Conservation (phyloP, 2,113 vertebrate species). For the Sula dactylatra region DNA sequence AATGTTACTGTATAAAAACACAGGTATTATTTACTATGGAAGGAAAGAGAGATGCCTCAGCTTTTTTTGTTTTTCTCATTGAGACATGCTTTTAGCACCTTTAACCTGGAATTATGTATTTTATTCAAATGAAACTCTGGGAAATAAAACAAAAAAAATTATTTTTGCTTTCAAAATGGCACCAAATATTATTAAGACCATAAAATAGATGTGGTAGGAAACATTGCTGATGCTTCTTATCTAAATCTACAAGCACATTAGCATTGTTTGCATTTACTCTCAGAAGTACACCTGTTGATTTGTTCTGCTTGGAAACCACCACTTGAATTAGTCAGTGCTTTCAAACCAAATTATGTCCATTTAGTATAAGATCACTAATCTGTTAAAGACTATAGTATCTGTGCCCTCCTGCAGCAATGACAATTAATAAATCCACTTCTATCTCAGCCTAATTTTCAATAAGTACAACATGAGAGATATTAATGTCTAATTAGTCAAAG, state of each 20-base stretch:
- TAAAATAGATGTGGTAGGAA: background rate
- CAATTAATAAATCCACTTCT: background rate
- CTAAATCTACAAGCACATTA: background rate
- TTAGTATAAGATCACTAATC: background rate
- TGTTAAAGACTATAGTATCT: background rate
- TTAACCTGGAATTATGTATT: background rate
- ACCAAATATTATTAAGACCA: background rate
- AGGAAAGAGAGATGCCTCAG: background rate
- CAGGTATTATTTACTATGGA: background rate
- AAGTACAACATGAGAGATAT: background rate
- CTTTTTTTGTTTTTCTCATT: background rate
- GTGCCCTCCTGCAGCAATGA: background rate
- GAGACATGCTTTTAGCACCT: background rate
- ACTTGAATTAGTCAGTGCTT: background rate
- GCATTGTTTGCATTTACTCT: background rate
- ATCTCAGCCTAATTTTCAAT: background rate
- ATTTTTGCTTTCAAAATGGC: background rate
- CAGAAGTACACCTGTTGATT: background rate
- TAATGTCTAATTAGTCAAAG: background rate
- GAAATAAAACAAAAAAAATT: background rate
- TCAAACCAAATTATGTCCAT: background rate
- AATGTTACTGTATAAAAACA: background rate
- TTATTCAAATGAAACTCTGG: background rate
- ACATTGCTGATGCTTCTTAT: background rate
- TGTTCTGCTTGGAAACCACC: background rate